Evolutionary conservation across 2,113 vertebrate species (phyloP), one percentile per base, ranked within the genome.

Genomic region (Tichodroma muraria): DNA sequence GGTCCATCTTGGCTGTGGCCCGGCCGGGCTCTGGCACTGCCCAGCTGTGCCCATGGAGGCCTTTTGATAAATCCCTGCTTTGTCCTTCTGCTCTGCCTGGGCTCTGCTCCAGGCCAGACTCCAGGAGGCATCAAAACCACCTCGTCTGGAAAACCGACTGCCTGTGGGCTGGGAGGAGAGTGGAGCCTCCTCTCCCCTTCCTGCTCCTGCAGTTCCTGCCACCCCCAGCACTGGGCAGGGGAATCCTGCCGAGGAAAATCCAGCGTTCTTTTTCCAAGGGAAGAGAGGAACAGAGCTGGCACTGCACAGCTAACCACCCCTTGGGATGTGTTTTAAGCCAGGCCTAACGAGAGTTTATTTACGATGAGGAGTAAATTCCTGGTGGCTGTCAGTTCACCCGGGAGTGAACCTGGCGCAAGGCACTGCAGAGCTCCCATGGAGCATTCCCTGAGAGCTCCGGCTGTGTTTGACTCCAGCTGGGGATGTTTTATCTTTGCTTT

Each of bases 181-280:
- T 44, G 42, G 42, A 44, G 42, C 16, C 42, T 18, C 42, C 45
- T 47, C 3, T 25, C 12, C 56, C 33, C 3, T 4, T 20, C 35
- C 71, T 65, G 1, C 33, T 42, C 15, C 69, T 3, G 27, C 13
- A 10, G 2, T 4, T 64, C 80, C 77, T 20, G 28, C 1, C 4
- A 0, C 24, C 40, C n/a, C 72, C 53, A 10, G 30, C 35, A 15
- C 4, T 2, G 40, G 15, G 3, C 45, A 9, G 7, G 1, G 64
- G 44, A 72, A 8, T 12, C 2, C 80, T 13, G 42, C 42, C 63
- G 2, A 33, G 28, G 3, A n/a, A n/a, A n/a, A n/a, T n/a, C n/a
- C n/a, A n/a, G n/a, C n/a, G n/a, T n/a, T n/a, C n/a, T n/a, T 11
- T 44, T 19, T 45, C 56, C 68, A 2, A 20, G 37, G 53, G 31